Evolutionary conservation across 2,888 invertebrate species (phyloP), one percentile per base, ranked within the genome.

Genomic region (Drosophila falleni): DNA sequence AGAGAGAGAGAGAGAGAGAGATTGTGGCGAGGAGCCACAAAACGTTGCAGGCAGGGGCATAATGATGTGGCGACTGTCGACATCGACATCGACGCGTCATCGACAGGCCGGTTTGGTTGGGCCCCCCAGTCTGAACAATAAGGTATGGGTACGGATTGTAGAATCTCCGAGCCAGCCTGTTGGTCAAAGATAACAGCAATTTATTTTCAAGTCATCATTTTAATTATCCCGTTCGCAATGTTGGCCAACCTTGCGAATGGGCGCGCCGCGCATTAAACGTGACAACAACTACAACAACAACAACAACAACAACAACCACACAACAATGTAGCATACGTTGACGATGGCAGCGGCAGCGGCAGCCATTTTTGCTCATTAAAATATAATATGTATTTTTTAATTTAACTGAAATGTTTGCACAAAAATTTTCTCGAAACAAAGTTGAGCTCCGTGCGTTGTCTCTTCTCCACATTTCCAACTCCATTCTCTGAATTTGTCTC

Each of bases 371-470:
- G 90, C 91, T 91, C 91, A 91, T 91, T 91, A 91, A 91, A 91
- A 91, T 91, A 90, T 91, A 91, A 91, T 91, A 90, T 90, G 90
- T 90, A 90, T 91, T 91, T 90, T 86, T 91, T 90, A 91, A 91
- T 91, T 91, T 91, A 86, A 86, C 84, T 88, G 90, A 90, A 91
- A 91, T 91, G 90, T 91, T 91, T 91, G 83, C 91, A 87, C 88
- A 90, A 90, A 91, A 89, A 90, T 87, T 90, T 89, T 72, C 80
- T 76, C 78, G 83, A 82, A 90, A 88, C 87, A 82, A 79, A 77
- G 80, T 83, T 76, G 78, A 78, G 81, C 74, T 71, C 56, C 59
- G 63, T 79, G 65, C 71, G 80, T 71, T 80, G 69, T 77, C 66
- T 64, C 73, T 54, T 64, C 73, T 54, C 44, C 62, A 60, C 69